Evolutionary conservation across 2,888 invertebrate genomes (phyloP).

Genomic region (Onthophagus sagittarius): DNA sequence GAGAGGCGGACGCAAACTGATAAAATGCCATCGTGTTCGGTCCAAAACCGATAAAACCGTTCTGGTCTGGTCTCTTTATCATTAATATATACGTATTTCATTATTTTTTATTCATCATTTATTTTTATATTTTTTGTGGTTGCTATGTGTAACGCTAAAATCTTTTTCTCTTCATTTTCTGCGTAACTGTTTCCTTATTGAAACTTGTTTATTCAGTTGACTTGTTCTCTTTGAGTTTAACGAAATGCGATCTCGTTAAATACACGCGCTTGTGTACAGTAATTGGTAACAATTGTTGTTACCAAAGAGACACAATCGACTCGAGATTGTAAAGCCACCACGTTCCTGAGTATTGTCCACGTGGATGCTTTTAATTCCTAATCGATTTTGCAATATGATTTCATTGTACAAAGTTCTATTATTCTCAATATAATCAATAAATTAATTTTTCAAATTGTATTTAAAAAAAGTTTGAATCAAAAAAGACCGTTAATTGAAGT

Average conservation of each 20-base stretch:
- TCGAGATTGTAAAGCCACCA: background rate
- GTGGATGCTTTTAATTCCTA: background rate
- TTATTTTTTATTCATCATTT: background rate
- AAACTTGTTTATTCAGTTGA: too few species aligned
- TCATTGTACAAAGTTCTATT: background rate
- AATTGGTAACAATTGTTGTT: background rate
- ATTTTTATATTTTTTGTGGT: background rate
- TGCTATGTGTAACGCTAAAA: background rate
- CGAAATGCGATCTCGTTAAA: background rate
- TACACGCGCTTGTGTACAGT: background rate
- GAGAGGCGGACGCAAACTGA: background rate
- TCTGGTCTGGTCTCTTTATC: background rate
- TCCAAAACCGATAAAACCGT: background rate
- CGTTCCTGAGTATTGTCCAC: background rate
- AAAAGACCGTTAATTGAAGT: background rate
- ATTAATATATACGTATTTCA: background rate
- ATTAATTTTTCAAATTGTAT: too few species aligned
- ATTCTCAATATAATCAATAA: too few species aligned
- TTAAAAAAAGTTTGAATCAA: too few species aligned
- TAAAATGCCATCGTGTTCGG: background rate
- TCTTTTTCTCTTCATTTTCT: background rate
- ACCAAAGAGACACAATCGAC: background rate
- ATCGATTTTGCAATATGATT: background rate
- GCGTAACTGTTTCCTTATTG: background rate
- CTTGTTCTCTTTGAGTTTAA: background rate